Evolutionary conservation across 2,888 invertebrate genomes (phyloP).

Genomic region (Tupiocoris notatus): DNA sequence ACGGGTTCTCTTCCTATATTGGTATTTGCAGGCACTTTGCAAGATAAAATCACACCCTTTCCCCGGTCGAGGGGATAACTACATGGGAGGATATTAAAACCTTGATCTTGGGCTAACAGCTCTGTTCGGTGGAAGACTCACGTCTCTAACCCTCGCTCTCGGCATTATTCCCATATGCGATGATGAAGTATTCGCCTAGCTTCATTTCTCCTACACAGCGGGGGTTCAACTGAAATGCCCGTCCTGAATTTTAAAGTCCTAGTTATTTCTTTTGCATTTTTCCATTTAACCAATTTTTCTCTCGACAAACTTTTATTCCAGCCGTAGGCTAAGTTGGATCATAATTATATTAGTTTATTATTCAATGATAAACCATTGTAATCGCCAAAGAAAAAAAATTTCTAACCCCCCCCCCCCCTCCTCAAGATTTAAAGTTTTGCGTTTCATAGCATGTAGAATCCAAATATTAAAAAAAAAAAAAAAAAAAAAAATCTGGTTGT

Average conservation of each 20-base stretch:
- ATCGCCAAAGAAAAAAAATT: neutral
- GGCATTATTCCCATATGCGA: neutral
- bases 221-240: too few species aligned
- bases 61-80: neutral
- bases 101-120: conserved; percentile 27
- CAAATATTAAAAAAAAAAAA: too few species aligned
- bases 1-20: conserved; percentile 16
- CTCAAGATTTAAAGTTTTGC: neutral
- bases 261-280: too few species aligned
- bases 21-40: conserved; percentile 29
- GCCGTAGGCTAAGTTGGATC: too few species aligned
- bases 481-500: too few species aligned
- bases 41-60: conserved; percentile 23
- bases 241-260: too few species aligned
- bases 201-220: neutral
- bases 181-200: neutral
- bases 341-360: neutral
- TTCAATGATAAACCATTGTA: neutral
- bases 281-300: too few species aligned
- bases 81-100: conserved; percentile 27
- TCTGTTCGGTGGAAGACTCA: neutral
- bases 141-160: neutral
- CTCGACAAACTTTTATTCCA: too few species aligned
- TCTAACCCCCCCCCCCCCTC: neutral
- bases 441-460: neutral